These are phyloP conservation scores for Patella vulgata DNA, from an alignment of 1,140 invertebrate species.

Conservation along the genomic window DNA sequence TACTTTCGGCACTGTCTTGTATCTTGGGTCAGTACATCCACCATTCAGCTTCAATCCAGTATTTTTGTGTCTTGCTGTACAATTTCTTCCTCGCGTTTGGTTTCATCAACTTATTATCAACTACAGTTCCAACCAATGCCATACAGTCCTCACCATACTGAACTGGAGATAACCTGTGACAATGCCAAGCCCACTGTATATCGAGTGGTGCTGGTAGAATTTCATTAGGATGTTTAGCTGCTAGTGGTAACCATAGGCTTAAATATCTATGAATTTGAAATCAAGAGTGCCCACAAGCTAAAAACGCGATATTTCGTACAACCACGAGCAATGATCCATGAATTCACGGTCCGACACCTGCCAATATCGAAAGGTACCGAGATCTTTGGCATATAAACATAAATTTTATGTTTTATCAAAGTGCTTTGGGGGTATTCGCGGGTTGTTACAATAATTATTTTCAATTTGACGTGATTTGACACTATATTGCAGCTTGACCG, in stretches of 20 bases:
- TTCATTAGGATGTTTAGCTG: slow-evolving; percentile 50
- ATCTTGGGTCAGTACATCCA: slow-evolving; percentile 1
- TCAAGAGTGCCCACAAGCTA: too few species aligned
- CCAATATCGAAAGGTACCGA: too few species aligned
- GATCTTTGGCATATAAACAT: too few species aligned
- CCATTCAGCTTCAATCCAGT: slow-evolving; percentile 7
- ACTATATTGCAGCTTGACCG: too few species aligned
- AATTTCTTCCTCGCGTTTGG: not conserved
- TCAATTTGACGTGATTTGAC: too few species aligned
- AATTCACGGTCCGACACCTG: too few species aligned
- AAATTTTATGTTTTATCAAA: too few species aligned
- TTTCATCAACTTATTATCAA: slow-evolving; percentile 64
- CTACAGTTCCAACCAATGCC: slow-evolving; percentile 54
- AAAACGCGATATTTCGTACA: too few species aligned
- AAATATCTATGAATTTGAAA: slow-evolving; percentile 68
- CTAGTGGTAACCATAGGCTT: slow-evolving; percentile 67
- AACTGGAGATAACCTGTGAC: slow-evolving; percentile 67
- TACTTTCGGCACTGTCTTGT: slow-evolving; percentile 23
- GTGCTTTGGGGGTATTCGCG: too few species aligned
- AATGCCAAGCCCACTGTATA: slow-evolving; percentile 71
- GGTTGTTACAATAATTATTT: too few species aligned
- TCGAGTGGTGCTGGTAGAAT: slow-evolving; percentile 66
- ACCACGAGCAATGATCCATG: too few species aligned
- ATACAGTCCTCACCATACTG: slow-evolving; percentile 67
- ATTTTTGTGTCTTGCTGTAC: not conserved